A percentile compares a stretch with the other conserved stretches of the same genome.
Evolutionary conservation across 2,797 vertebrate species (phyloP).

Genomic region (Pterois miles): DNA sequence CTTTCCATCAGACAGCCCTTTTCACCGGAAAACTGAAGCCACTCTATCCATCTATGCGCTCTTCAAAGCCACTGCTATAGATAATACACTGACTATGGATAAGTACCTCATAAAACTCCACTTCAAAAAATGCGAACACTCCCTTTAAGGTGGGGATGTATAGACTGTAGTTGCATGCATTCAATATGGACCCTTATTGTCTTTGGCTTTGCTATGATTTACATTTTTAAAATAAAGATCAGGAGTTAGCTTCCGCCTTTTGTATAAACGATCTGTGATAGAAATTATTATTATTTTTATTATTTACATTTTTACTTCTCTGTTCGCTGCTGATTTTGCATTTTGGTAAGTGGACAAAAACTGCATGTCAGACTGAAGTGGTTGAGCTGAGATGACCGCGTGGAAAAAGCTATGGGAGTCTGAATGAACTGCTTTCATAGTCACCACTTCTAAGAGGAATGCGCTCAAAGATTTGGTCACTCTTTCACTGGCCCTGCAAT

Average conservation of each 20-base stretch:
- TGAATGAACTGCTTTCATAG: constrained; percentile 78
- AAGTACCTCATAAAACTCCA: not conserved
- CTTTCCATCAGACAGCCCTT: not conserved
- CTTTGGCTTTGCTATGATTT: constrained; percentile 45
- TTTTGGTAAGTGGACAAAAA: constrained; percentile 89
- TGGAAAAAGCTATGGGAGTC: constrained; percentile 65
- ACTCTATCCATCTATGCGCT: no score
- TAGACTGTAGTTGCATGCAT: constrained; percentile 32
- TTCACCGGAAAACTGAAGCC: not conserved
- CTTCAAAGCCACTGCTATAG: not conserved
- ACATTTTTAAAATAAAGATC: constrained; percentile 9
- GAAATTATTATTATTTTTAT: constrained; percentile 74
- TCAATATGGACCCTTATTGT: constrained; percentile 30
- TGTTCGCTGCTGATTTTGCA: constrained; percentile 89
- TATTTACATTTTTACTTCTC: constrained; percentile 85
- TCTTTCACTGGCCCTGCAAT: constrained; percentile 84
- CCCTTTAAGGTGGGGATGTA: not conserved
- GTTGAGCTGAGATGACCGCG: constrained; percentile 76
- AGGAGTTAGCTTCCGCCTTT: constrained; percentile 27
- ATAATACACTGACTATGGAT: not conserved
- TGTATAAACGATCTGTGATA: constrained; percentile 61
- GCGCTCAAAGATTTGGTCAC: constrained; percentile 71
- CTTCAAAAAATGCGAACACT: not conserved
- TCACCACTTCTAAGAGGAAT: constrained; percentile 75
- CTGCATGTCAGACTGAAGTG: constrained; percentile 88